Conservation (phyloP, 2,797 vertebrate genomes). For the Selene dorsalis region DNA sequence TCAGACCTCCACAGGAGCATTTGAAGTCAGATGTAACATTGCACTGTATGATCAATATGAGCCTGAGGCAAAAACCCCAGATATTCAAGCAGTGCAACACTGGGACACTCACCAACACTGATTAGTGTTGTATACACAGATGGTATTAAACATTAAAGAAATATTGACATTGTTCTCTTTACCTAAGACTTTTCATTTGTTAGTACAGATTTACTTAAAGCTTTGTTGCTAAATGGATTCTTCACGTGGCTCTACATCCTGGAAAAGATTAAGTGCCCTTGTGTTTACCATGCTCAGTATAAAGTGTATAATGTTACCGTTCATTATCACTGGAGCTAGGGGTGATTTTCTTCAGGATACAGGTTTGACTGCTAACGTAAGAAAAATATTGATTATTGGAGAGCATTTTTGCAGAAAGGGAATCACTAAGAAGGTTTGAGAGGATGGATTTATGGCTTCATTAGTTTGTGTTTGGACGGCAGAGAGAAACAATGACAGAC, state of each 20-base stretch:
- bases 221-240: slow-evolving; percentile 15
- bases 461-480: slow-evolving; percentile 42
- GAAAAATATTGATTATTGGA: not conserved
- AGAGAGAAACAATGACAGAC: slow-evolving; percentile 9
- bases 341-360: not conserved
- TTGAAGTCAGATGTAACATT: slow-evolving; percentile 6
- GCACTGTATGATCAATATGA: slow-evolving; percentile 38
- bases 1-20: not conserved
- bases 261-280: not conserved
- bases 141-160: not conserved
- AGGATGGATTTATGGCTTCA: slow-evolving; percentile 53
- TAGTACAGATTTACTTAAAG: not conserved
- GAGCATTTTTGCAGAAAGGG: slow-evolving; percentile 10
- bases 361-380: not conserved
- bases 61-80: slow-evolving; percentile 23
- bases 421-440: slow-evolving; percentile 5
- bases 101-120: not conserved
- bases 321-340: not conserved
- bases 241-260: not conserved
- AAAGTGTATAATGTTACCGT: not conserved
- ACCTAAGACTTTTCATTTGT: slow-evolving; percentile 1
- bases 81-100: slow-evolving; percentile 8
- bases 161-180: not conserved
- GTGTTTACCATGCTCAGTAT: not conserved
- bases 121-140: not conserved